Percentiles rank a stretch among this genome's conserved stretches.
Evolutionary conservation across 2,113 vertebrate genomes (phyloP).

Genomic region (Gambusia affinis): DNA sequence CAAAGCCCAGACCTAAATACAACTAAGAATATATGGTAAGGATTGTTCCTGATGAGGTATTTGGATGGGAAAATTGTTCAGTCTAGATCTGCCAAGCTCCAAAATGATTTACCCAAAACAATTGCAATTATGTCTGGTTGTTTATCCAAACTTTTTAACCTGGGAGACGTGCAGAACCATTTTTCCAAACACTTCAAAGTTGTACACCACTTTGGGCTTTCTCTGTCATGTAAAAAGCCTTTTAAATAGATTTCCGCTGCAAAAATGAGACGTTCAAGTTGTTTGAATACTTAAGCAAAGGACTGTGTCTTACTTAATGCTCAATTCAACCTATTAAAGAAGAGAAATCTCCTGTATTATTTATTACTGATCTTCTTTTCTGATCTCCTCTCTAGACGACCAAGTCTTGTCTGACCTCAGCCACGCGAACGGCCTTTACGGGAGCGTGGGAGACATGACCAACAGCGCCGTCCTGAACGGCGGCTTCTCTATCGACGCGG

Average conservation of each 20-base stretch:
- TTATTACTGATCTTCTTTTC: slow-evolving; percentile 47
- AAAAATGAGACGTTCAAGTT: background rate
- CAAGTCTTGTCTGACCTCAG: slow-evolving; percentile 96
- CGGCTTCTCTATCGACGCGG: slow-evolving; percentile 88
- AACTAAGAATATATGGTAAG: too few species aligned
- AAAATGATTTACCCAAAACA: background rate
- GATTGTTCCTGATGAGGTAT: too few species aligned
- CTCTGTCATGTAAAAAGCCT: background rate
- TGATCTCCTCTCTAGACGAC: slow-evolving; percentile 85
- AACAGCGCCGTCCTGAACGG: slow-evolving; percentile 88
- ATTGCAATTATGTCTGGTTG: background rate
- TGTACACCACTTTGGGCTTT: background rate
- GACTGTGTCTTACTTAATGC: background rate
- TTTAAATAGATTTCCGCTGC: background rate
- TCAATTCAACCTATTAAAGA: slow-evolving; percentile 22
- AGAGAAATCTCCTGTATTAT: slow-evolving; percentile 38
- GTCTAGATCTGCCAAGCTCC: too few species aligned
- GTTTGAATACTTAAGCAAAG: background rate
- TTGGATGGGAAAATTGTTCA: too few species aligned
- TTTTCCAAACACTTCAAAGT: background rate
- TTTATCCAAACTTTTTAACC: background rate
- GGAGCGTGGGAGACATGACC: slow-evolving; percentile 86
- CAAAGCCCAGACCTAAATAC: too few species aligned
- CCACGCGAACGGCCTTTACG: slow-evolving; percentile 90
- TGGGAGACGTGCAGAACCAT: background rate